Evolutionary conservation across 2,113 vertebrate genomes (phyloP).

Genomic region (Brachyhypopomus occidentalis): DNA sequence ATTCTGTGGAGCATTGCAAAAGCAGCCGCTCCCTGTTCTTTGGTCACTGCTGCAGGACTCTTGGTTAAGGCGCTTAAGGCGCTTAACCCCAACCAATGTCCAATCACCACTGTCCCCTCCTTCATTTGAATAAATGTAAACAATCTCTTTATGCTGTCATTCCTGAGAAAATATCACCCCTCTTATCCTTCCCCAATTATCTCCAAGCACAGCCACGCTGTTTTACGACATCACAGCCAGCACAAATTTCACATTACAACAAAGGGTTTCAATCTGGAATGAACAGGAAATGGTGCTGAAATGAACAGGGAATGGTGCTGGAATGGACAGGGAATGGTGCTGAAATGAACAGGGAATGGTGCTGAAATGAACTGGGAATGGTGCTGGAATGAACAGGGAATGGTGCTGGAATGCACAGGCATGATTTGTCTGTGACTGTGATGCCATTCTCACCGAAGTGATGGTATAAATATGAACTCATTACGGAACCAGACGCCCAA

Average conservation of each 20-base stretch:
- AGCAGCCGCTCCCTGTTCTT: background rate
- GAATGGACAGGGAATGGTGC: conserved; percentile 2
- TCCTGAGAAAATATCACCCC: background rate
- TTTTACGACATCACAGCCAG: conserved; percentile 3
- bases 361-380: conserved; percentile 3
- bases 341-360: no score
- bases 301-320: no score
- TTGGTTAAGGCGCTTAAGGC: no score
- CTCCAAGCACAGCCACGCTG: background rate
- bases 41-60: background rate
- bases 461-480: conserved; percentile 34
- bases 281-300: background rate
- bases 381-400: no score
- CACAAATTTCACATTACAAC: conserved; percentile 27
- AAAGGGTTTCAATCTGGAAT: conserved; percentile 24
- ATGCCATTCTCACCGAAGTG: conserved; percentile 12
- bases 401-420: conserved; percentile 4
- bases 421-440: conserved; percentile 1
- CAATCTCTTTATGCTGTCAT: background rate
- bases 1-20: no score
- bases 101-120: background rate
- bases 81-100: background rate
- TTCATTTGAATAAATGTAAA: background rate
- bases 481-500: conserved; percentile 16
- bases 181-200: conserved; percentile 3